Conservation (phyloP, 2,888 invertebrate genomes). For the Syrphus vitripennis region DNA sequence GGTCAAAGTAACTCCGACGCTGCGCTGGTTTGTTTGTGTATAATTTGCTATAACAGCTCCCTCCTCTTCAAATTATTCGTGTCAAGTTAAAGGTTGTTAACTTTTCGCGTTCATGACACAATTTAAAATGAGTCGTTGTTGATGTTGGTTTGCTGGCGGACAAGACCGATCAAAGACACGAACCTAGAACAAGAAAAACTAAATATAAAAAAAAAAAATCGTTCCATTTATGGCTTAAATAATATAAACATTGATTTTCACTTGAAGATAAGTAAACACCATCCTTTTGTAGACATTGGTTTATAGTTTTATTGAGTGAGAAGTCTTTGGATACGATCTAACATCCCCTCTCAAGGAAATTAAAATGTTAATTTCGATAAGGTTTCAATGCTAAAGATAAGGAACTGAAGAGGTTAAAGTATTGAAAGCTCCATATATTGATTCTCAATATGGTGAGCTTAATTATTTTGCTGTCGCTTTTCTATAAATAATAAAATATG, state of each 20-base stretch:
- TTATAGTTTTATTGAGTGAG: not conserved
- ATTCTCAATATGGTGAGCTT: slow-evolving; percentile 13
- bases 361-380: too few species aligned
- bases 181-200: slow-evolving; percentile 4
- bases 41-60: not conserved
- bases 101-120: slow-evolving; percentile 67
- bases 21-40: slow-evolving; percentile 11
- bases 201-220: slow-evolving; percentile 3
- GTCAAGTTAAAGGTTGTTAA: slow-evolving; percentile 67
- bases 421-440: not conserved
- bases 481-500: slow-evolving; percentile 31
- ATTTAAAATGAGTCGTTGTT: slow-evolving; percentile 26
- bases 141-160: not conserved
- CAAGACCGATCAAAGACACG: not conserved
- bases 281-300: not conserved
- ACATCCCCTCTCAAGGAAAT: too few species aligned
- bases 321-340: not conserved
- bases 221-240: not conserved
- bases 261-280: not conserved
- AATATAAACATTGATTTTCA: slow-evolving; percentile 42
- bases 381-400: not conserved
- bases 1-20: slow-evolving; percentile 55
- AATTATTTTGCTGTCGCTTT: slow-evolving; percentile 41
- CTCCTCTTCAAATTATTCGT: slow-evolving; percentile 32
- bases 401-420: not conserved